Base-by-base conservation (phyloP, 2,797 vertebrate species). In the Pterois miles region DNA sequence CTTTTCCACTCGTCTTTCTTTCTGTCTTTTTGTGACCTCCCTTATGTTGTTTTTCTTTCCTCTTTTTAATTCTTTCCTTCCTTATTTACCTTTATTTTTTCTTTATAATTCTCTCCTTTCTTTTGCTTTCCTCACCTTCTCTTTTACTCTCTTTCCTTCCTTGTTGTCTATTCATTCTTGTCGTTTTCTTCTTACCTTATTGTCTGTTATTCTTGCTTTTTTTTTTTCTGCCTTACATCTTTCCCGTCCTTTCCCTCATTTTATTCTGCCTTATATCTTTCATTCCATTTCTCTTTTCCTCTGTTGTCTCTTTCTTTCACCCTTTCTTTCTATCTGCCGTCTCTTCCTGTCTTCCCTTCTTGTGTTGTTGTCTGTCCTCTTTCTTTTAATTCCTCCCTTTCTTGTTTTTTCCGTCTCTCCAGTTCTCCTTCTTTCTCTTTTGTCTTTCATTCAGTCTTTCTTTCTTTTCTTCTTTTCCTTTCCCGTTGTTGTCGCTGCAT, bases 401-500 rank as follows among this genome's bases (percentile, higher is more conserved):
- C 20, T 58, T 56, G 2, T 53, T 50, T 48, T 48, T n/a, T 20
- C 25, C 1, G 0, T 48, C 20, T 23, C 11, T 52, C 18, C 18
- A 54, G 16, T 22, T 36, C 31, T 67, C 50, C 23, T 38, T 60
- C 59, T 38, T 12, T 40, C 12, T 50, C 7, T 25, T 22, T 43
- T 64, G 25, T 53, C 14, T 71, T 54, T 16, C 2, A 6, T 27
- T 58, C 10, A 46, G 3, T 40, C 8, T 18, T 29, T 12, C 2
- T 2, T 1, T 60, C 1, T 0, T 68, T 22, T 34, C n/a, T 25
- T 20, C 6, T 36, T 48, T 2, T 52, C 2, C 0, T 50, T 9
- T 52, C 7, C 18, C 10, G 6, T 43, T 43, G 18, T 63, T 11
- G 1, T 56, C 10, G 1, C 54, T 57, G 10, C 6, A 50, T 46